Evolutionary conservation across 2,888 invertebrate species (phyloP).

Genomic region (Pachycephus smyrnensis): DNA sequence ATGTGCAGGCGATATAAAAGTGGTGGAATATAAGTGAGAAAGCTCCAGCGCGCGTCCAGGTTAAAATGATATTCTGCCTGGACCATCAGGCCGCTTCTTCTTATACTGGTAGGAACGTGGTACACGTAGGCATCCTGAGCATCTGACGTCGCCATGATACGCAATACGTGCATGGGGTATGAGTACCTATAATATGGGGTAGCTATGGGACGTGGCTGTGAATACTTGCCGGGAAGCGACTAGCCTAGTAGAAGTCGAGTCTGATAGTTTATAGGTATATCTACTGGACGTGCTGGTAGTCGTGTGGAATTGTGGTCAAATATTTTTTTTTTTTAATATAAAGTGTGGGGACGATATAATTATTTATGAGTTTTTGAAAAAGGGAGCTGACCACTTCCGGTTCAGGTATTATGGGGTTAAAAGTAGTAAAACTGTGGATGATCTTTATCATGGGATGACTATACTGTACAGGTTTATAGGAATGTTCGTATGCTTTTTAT

Average conservation of each 20-base stretch:
- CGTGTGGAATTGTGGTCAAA: too few relatives aligned
- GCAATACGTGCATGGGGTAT: slow-evolving; percentile 4
- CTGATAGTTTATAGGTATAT: background rate
- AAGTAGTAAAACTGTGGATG: too few relatives aligned
- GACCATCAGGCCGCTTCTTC: background rate
- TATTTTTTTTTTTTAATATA: too few relatives aligned
- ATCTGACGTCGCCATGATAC: slow-evolving; percentile 6
- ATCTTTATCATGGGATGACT: too few relatives aligned
- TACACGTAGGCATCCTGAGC: background rate
- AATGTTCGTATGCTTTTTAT: too few relatives aligned
- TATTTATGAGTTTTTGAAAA: too few relatives aligned
- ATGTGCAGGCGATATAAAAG: background rate
- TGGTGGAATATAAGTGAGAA: background rate
- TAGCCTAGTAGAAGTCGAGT: background rate
- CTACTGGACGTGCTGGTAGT: background rate
- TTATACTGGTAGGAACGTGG: background rate
- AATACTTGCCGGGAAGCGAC: background rate
- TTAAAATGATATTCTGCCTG: background rate
- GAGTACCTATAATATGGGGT: background rate
- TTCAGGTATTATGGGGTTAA: too few relatives aligned
- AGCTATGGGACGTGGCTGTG: background rate
- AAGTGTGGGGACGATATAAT: too few relatives aligned
- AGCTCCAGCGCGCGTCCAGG: background rate
- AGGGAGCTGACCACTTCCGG: too few relatives aligned
- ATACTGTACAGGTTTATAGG: too few relatives aligned